phyloP scores from a whole-genome alignment of 2,888 invertebrate genomes.

The Dasysyrphus albostriatus region DNA sequence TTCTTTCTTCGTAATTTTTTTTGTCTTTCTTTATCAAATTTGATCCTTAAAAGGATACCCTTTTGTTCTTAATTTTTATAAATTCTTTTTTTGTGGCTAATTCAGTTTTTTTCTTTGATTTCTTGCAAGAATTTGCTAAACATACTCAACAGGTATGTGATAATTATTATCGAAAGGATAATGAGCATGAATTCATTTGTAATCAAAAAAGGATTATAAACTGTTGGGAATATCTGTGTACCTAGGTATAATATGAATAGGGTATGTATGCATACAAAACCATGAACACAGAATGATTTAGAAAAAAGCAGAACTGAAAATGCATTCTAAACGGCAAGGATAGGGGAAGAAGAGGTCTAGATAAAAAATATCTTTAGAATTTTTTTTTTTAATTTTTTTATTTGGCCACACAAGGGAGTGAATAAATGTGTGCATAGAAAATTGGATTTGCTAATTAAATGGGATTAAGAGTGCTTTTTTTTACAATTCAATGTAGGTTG shows the following conservation, averaged over 20 bases:
- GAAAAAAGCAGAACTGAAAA: conserved; percentile 7
- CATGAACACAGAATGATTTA: conserved; percentile 15
- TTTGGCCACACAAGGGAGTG: conserved; percentile 4
- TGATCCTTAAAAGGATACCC: conserved; percentile 41
- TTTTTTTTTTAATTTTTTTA: conserved; percentile 10
- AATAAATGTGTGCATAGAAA: conserved; percentile 48
- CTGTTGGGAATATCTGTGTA: neutral
- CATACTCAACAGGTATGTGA: conserved; percentile 64
- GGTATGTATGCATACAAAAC: neutral
- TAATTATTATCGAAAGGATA: conserved; percentile 62
- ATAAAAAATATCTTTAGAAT: neutral
- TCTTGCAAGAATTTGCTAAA: neutral
- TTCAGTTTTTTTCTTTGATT: conserved; percentile 17
- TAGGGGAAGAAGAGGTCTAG: neutral
- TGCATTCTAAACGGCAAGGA: conserved; percentile 11
- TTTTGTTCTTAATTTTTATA: conserved; percentile 24
- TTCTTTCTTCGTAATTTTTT: conserved; percentile 33
- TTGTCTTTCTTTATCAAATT: conserved; percentile 26
- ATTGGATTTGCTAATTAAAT: conserved; percentile 70
- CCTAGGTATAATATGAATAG: neutral
- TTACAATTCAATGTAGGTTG: conserved; percentile 34
- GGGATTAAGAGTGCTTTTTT: conserved; percentile 48
- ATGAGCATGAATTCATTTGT: conserved; percentile 66
- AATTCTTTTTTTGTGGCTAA: conserved; percentile 31
- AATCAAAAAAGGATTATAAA: conserved; percentile 49